Evolutionary conservation across 2,113 vertebrate species (phyloP), one percentile per base, ranked within the genome.

Genomic region (Carassius carassius): DNA sequence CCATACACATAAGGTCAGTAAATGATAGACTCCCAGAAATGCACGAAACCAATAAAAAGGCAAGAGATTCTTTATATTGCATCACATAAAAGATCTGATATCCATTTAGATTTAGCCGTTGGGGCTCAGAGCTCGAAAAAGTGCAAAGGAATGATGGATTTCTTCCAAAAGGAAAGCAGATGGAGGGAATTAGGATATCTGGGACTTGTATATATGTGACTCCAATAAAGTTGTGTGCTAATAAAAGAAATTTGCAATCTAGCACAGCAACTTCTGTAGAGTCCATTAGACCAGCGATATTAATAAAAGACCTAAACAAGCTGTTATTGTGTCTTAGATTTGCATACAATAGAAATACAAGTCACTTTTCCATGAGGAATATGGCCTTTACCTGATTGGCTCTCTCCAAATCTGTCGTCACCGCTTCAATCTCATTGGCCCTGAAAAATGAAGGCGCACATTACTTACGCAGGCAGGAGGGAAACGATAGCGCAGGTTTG

Each of bases 361-460:
- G 29, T 54, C 21, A 21, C 12, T 75, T 75, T 75, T 80, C 25
- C 37, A 74, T 37, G n/a, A 85, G 67, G 47, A 44, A 56, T 41
- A n/a, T 7, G 21, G 14, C 23, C 8, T 92, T 89, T 94, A 97
- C 96, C 96, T 97, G 96, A 92, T 97, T 97, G 17, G 96, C 96
- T 93, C 94, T 94, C 92, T 97, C 96, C 78, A 97, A 93, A 91
- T 97, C 96, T 63, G 95, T 95, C 95, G 95, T 96, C 94, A 95
- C 94, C 90, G 94, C 95, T 91, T 97, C 96, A 82, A 96, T 95
- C 91, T 96, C 95, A 87, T 95, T 93, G 78, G 94, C 94, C 94
- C 96, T 97, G 84, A 73, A 41, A 14, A 78, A 86, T 29, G 11
- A 87, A 72, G 41, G 44, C 21, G 72, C 19, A 25, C 75, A 41